phyloP scores from a whole-genome alignment of 2,888 invertebrate species.

The Agonopterix heracliana region DNA sequence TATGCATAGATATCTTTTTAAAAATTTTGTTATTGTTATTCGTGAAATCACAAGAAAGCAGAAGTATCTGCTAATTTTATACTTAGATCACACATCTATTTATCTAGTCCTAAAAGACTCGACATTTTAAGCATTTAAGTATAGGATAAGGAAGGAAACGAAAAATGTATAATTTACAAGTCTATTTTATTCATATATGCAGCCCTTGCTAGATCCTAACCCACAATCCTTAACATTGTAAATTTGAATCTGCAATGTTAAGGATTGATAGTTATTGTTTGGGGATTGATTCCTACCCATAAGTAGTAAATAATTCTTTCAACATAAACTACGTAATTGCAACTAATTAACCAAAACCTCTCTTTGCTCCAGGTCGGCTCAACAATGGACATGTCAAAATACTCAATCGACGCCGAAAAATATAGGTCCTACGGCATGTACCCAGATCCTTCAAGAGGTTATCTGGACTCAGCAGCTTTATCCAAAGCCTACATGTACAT shows the following conservation, averaged over 20 bases:
- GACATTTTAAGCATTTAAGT: no score
- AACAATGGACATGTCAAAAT: constrained; percentile 86
- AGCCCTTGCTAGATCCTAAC: no score
- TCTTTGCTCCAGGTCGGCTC: constrained; percentile 80
- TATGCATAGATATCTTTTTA: no score
- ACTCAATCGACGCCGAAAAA: constrained; percentile 85
- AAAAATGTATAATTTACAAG: no score
- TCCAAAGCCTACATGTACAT: constrained; percentile 87
- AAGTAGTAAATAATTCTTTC: background rate
- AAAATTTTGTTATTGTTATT: no score
- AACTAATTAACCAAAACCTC: background rate
- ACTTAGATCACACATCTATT: no score
- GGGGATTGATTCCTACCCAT: background rate
- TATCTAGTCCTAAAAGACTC: no score
- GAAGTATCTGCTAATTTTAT: no score
- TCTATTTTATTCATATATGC: no score
- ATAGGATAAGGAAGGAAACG: no score
- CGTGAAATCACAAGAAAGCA: no score
- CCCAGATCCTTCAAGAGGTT: constrained; percentile 82
- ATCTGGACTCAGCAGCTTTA: constrained; percentile 83
- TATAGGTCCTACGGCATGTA: constrained; percentile 87
- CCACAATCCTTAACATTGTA: background rate
- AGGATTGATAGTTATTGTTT: background rate
- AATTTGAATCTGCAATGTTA: background rate
- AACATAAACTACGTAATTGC: no score